Base-by-base conservation (phyloP, 1,140 invertebrate genomes). In the Eupristina koningsbergeri region DNA sequence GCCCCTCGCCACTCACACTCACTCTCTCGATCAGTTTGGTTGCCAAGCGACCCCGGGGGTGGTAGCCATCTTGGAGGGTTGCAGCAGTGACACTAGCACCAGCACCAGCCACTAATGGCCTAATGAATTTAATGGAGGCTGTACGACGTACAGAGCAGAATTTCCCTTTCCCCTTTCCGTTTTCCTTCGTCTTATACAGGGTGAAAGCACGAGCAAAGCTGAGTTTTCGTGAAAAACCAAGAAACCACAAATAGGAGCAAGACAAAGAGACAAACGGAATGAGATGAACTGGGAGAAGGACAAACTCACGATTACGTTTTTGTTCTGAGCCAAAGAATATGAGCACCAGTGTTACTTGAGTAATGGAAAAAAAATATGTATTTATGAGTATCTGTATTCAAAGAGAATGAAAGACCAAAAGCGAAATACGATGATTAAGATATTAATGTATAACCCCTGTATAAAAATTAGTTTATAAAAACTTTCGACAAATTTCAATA, bases 61-160 rank as follows among this genome's bases (percentile, higher is more conserved):
- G 91, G 91, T 88, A 89, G 92, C 92, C 91, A 92, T 92, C 91
- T 92, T 92, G 91, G 91, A 92, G 91, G 91, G 91, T 91, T 91
- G 91, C 90, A 92, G 91, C 91, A 61, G 19, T 26, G 31, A 11
- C 61, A 41, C 26, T 26, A 50, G 47, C 45, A 58, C 45, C 81
- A 29, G 36, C 77, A 84, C 83, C 78, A 84, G 84, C 84, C 91
- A 92, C 91, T 92, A 92, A 92, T 92, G 91, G 92, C 91, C 92
- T 92, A 92, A 92, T 92, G 92, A 92, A 92, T 92, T 92, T 92
- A 92, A 92, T 92, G 91, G 92, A 92, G 91, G 91, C 89, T 90
- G 89, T 90, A 85, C 84, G 86, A 89, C 88, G 88, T 88, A 89
- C 87, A 90, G 89, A 77, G 61, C 22, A 29, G 22, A 63, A 29